Base-by-base conservation (phyloP, 2,113 vertebrate species). In the Tragelaphus buxtoni region DNA sequence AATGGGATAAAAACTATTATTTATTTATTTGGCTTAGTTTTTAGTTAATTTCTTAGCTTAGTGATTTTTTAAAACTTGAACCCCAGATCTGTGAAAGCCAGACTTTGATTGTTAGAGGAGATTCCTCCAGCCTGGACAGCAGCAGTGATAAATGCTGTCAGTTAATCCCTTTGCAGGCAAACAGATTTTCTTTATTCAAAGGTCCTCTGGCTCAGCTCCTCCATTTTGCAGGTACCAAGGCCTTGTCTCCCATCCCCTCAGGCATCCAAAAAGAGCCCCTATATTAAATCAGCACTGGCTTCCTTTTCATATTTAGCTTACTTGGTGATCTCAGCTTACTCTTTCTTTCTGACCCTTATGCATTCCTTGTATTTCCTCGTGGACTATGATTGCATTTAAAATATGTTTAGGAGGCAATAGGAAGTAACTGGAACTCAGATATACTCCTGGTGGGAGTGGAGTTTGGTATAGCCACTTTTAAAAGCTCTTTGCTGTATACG, bases 231-330 rank as follows among this genome's bases (percentile, higher is more conserved):
- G n/a, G 49, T 39, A 56, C 28, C 3, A 7, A n/a, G 13, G 26
- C 17, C 49, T 95, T 8, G 11, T 56, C 58, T 83, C 3, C 18
- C 6, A 69, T 76, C 42, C 14, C 28, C 16, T 32, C 12, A 60
- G 55, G 22, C 7, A 12, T 76, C 72, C 20, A 8, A 28, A 93
- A 96, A 17, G 1, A 7, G 5, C 39, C 18, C 77, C 26, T 51
- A 0, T 58, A 30, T 88, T 76, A 69, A 18, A 81, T 9, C 16
- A 88, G 16, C 42, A 32, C 32, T 84, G 26, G 74, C n/a, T 88
- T 92, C 69, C 89, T 96, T 47, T 79, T 91, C 65, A 65, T 13
- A 65, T 96, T 96, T 92, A 14, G 28, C 76, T 88, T 51, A 20
- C 84, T 58, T 56, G 55, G 24, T 74, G n/a, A 39, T 60, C 94